Evolutionary conservation across 2,113 vertebrate genomes (phyloP).

Genomic region (Osmerus mordax): DNA sequence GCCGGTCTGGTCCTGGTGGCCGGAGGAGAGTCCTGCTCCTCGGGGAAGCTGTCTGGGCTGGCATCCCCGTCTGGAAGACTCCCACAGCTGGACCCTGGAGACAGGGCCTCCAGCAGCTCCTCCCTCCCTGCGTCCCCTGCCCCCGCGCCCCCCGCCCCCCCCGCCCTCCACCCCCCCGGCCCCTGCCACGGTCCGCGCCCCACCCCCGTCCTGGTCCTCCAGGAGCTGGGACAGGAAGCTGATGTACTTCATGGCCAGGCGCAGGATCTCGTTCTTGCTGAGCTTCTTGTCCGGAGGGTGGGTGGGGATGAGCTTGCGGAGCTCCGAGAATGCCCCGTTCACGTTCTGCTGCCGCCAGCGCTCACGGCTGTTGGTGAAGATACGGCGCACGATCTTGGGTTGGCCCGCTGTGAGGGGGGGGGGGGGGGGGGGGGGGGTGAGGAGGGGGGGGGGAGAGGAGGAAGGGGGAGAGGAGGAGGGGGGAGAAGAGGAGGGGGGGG

Average conservation of each 20-base stretch:
- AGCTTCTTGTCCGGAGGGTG: conserved; percentile 93
- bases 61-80: conserved; percentile 88
- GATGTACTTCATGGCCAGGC: conserved; percentile 96
- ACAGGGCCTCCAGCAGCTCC: conserved; percentile 87
- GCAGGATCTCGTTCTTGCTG: conserved; percentile 94
- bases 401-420: conserved; percentile 75
- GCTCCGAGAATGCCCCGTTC: conserved; percentile 90
- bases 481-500: background rate
- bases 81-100: conserved; percentile 89
- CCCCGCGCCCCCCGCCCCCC: conserved; percentile 72
- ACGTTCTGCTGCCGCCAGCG: conserved; percentile 96
- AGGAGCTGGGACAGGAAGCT: conserved; percentile 95
- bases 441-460: conserved; percentile 17
- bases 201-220: conserved; percentile 89
- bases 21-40: conserved; percentile 74
- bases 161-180: conserved; percentile 73
- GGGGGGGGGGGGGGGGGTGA: conserved; percentile 25
- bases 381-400: conserved; percentile 89
- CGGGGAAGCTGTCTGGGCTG: conserved; percentile 90
- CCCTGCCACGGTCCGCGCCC: conserved; percentile 77
- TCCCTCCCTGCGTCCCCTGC: conserved; percentile 75
- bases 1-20: conserved; percentile 66
- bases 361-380: conserved; percentile 94
- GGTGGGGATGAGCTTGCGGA: conserved; percentile 92
- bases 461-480: conserved; percentile 15